Conservation (phyloP, 2,113 vertebrate species). For the Oreotrochilus melanogaster region DNA sequence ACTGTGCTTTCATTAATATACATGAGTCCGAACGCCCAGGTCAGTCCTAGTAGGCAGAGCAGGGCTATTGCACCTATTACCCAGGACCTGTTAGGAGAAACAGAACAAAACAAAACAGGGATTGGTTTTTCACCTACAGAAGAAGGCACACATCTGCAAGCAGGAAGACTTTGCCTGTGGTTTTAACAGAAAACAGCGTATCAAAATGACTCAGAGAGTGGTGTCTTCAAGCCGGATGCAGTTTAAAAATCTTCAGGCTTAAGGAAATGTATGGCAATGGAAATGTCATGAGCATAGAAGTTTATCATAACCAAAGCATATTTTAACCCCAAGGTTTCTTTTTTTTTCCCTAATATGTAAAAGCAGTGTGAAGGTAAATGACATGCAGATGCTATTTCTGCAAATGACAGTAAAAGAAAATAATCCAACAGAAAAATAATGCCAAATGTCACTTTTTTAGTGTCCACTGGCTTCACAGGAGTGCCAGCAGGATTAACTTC, state of each 20-base stretch:
- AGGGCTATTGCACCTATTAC: slow-evolving; percentile 98
- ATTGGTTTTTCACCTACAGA: slow-evolving; percentile 15
- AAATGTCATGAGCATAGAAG: slow-evolving; percentile 64
- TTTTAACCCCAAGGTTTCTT: slow-evolving; percentile 19
- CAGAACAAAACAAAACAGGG: background rate
- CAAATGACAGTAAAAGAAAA: slow-evolving; percentile 49
- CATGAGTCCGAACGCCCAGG: slow-evolving; percentile 99
- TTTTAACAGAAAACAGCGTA: background rate
- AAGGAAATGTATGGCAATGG: slow-evolving; percentile 66
- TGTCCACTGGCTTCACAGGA: slow-evolving; percentile 26
- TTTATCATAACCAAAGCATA: slow-evolving; percentile 57
- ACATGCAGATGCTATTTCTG: slow-evolving; percentile 68
- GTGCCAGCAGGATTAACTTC: slow-evolving; percentile 2
- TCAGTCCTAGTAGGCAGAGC: slow-evolving; percentile 95
- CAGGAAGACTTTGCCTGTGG: slow-evolving; percentile 1
- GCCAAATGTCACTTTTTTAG: background rate
- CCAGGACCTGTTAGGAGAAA: slow-evolving; percentile 89
- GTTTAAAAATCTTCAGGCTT: slow-evolving; percentile 64
- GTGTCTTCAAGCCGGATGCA: slow-evolving; percentile 55
- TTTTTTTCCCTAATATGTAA: slow-evolving; percentile 2
- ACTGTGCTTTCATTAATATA: slow-evolving; percentile 99
- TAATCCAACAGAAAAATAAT: background rate
- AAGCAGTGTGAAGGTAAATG: slow-evolving; percentile 70
- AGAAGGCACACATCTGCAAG: background rate
- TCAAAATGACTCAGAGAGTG: background rate